Evolutionary conservation across 2,113 vertebrate species (phyloP).

Genomic region (Cromileptes altivelis): DNA sequence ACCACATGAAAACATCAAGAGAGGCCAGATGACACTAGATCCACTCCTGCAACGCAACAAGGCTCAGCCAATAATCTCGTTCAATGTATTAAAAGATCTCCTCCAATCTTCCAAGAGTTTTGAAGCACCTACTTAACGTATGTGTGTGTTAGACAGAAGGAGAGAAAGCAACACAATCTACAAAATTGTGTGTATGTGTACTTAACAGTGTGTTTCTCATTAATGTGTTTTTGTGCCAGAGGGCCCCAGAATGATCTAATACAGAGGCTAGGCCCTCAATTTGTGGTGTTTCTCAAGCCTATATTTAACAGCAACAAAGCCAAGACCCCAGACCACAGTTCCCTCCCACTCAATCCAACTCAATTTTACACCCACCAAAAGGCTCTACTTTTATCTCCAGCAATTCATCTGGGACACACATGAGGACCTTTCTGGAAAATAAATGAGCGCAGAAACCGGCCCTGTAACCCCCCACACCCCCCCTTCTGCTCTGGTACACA

Average conservation of each 20-base stretch:
- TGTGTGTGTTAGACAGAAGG: not conserved
- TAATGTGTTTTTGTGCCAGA: slow-evolving; percentile 57
- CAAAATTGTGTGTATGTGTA: slow-evolving; percentile 1
- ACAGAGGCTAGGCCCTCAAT: slow-evolving; percentile 64
- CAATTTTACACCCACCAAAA: slow-evolving; percentile 70
- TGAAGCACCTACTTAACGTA: slow-evolving; percentile 1
- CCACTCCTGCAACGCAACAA: not conserved
- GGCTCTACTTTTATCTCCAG: slow-evolving; percentile 66
- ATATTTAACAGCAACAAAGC: slow-evolving; percentile 81
- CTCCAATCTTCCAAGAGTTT: slow-evolving; percentile 3
- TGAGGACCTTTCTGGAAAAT: slow-evolving; percentile 69
- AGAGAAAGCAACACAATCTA: slow-evolving; percentile 19
- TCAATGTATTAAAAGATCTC: slow-evolving; percentile 10
- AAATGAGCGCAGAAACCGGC: slow-evolving; percentile 58
- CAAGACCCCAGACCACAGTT: slow-evolving; percentile 74
- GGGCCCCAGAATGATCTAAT: slow-evolving; percentile 68
- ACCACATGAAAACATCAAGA: slow-evolving; percentile 29
- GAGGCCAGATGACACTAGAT: slow-evolving; percentile 26
- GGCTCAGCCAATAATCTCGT: slow-evolving; percentile 14
- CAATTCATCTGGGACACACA: slow-evolving; percentile 75
- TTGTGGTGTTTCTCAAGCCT: slow-evolving; percentile 78
- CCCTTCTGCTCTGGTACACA: slow-evolving; percentile 15
- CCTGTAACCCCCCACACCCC: not conserved
- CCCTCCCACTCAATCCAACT: slow-evolving; percentile 74
- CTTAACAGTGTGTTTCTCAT: slow-evolving; percentile 63